phyloP scores from a whole-genome alignment of 2,113 vertebrate species.

The Mesocricetus auratus region DNA sequence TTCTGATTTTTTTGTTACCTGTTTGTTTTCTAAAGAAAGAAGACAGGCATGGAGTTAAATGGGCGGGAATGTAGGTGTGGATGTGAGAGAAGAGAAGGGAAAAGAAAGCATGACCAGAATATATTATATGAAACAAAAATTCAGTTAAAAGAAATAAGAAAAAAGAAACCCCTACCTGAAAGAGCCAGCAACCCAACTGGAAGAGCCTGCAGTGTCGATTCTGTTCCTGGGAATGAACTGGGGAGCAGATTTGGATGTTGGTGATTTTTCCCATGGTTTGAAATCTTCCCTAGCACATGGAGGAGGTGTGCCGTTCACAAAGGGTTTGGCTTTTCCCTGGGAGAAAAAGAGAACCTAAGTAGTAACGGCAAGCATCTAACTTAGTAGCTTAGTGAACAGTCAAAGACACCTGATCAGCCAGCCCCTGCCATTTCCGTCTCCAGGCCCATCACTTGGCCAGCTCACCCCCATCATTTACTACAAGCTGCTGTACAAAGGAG shows the following conservation, averaged over 20 bases:
- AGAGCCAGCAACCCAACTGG: conserved; percentile 85
- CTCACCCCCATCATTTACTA: not conserved
- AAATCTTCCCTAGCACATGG: conserved; percentile 86
- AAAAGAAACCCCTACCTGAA: conserved; percentile 84
- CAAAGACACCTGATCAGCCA: not conserved
- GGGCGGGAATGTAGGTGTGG: no score
- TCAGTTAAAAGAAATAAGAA: not conserved
- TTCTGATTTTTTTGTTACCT: not conserved
- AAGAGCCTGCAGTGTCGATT: conserved; percentile 77
- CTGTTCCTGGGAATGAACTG: conserved; percentile 87
- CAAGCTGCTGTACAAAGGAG: not conserved
- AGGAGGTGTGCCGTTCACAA: conserved; percentile 83
- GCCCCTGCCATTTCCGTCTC: not conserved
- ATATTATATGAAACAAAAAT: not conserved
- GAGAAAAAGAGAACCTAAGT: not conserved
- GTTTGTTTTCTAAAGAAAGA: not conserved
- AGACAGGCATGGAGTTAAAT: not conserved
- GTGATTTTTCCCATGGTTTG: conserved; percentile 82
- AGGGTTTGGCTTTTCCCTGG: conserved; percentile 88
- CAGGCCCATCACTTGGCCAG: not conserved
- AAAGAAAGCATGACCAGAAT: not conserved
- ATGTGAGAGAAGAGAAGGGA: not conserved
- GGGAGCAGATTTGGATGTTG: conserved; percentile 87
- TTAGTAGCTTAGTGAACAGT: not conserved
- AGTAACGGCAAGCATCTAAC: not conserved